phyloP scores from a whole-genome alignment of 2,113 vertebrate species.

The Epinephelus fuscoguttatus region DNA sequence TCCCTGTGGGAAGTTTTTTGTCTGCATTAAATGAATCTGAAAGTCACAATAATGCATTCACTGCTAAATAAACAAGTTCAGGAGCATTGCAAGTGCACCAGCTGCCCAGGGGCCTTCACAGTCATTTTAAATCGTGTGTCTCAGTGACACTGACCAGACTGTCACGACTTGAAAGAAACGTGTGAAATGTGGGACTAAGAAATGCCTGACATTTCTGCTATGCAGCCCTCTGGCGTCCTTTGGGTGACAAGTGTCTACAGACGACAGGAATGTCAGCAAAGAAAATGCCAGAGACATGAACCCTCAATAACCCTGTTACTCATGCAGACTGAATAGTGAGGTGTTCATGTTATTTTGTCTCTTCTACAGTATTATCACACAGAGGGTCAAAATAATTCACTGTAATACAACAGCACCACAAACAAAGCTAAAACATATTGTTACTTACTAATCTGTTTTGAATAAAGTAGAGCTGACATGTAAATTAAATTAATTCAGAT shows the following conservation, averaged over 20 bases:
- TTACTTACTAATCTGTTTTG: not conserved
- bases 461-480: not conserved
- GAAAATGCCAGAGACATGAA: conserved; percentile 48
- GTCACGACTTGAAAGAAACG: conserved; percentile 38
- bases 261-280: conserved; percentile 64
- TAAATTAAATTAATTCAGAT: not conserved
- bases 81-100: conserved; percentile 1
- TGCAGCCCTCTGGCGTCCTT: conserved; percentile 25
- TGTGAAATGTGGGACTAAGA: conserved; percentile 52
- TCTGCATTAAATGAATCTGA: conserved; percentile 28
- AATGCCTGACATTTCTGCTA: conserved; percentile 54
- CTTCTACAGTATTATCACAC: not conserved
- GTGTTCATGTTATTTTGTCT: not conserved
- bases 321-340: not conserved
- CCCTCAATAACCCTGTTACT: conserved; percentile 7
- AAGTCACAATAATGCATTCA: conserved; percentile 17
- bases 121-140: conserved; percentile 4
- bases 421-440: not conserved
- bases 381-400: not conserved
- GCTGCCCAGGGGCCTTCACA: not conserved
- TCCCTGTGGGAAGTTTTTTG: not conserved
- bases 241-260: conserved; percentile 40
- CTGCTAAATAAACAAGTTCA: conserved; percentile 1
- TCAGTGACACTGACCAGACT: conserved; percentile 40
- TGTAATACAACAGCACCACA: not conserved